phyloP scores from a whole-genome alignment of 2,888 invertebrate species.

The Tribolium freemani region DNA sequence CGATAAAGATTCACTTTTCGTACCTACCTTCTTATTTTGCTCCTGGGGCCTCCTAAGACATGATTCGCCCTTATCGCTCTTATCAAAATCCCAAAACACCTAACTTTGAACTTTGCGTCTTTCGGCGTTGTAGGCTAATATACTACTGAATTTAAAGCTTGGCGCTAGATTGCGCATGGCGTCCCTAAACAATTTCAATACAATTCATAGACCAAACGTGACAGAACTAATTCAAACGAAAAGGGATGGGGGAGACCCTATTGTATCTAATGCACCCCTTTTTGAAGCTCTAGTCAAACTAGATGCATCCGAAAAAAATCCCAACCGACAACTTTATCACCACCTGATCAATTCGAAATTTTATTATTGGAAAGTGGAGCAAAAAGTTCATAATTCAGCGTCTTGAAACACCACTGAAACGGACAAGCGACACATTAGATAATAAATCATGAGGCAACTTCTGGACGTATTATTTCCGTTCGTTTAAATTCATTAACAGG shows the following conservation, averaged over 20 bases:
- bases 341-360: background rate
- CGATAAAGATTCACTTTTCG: background rate
- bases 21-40: background rate
- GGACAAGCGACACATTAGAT: conserved; percentile 12
- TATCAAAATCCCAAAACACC: conserved; percentile 5
- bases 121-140: conserved; percentile 35
- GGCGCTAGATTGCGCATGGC: conserved; percentile 48
- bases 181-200: conserved; percentile 42
- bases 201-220: conserved; percentile 18
- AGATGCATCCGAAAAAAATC: conserved; percentile 27
- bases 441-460: conserved; percentile 29
- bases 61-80: background rate
- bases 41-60: background rate
- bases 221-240: conserved; percentile 38
- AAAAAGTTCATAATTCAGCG: conserved; percentile 4
- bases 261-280: conserved; percentile 30
- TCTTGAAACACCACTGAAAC: conserved; percentile 8
- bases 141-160: conserved; percentile 47
- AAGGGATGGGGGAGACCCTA: conserved; percentile 18
- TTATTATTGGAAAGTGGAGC: background rate
- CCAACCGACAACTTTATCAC: background rate
- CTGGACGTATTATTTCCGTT: conserved; percentile 23
- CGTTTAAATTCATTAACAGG: conserved; percentile 19
- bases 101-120: conserved; percentile 25
- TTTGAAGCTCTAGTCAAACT: conserved; percentile 29